Evolutionary conservation across 2,888 invertebrate genomes (phyloP), one percentile per base, ranked within the genome.

Genomic region (Tubiluchus corallicola): DNA sequence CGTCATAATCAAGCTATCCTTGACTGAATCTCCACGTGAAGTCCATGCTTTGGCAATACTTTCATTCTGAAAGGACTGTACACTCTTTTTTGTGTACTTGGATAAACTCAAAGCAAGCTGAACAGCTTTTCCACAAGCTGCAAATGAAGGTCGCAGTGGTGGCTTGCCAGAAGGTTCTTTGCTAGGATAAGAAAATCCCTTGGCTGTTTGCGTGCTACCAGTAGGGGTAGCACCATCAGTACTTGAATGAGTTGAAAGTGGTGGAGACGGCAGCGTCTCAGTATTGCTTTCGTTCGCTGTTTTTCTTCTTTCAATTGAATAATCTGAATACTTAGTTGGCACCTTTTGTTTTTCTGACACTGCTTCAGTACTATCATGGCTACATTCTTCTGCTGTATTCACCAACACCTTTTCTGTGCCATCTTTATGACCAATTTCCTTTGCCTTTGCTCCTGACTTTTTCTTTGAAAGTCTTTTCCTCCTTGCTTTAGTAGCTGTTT

Each of bases 91-190:
- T n/a, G 29, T 29, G 29, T 29, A 29, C 29, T 29, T 29, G 29
- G 29, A 29, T n/a, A 29, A n/a, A 9, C n/a, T 29, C 29, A 29
- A n/a, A 9, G 29, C 29, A n/a, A 29, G 9, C 9, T 9, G n/a
- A n/a, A 29, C 29, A 9, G 29, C 29, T 9, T n/a, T 9, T 9
- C 29, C 29, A n/a, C 29, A 29, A 9, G 29, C 29, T 9, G 29
- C 29, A n/a, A 29, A 29, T n/a, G 29, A 29, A n/a, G 29, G 29
- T 9, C 29, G 29, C n/a, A n/a, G n/a, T n/a, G 29, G 29, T 9
- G 29, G 29, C 29, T 29, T 29, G 29, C 29, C 29, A n/a, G 29
- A 29, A 29, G 29, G 29, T n/a, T 29, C n/a, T n/a, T 29, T n/a
- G 9, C n/a, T n/a, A 29, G 29, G 9, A 29, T 9, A 9, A n/a